A percentile compares a stretch with the other conserved stretches of the same genome.
Evolutionary conservation across 2,797 vertebrate genomes (phyloP).

Genomic region (Channallabes apus): DNA sequence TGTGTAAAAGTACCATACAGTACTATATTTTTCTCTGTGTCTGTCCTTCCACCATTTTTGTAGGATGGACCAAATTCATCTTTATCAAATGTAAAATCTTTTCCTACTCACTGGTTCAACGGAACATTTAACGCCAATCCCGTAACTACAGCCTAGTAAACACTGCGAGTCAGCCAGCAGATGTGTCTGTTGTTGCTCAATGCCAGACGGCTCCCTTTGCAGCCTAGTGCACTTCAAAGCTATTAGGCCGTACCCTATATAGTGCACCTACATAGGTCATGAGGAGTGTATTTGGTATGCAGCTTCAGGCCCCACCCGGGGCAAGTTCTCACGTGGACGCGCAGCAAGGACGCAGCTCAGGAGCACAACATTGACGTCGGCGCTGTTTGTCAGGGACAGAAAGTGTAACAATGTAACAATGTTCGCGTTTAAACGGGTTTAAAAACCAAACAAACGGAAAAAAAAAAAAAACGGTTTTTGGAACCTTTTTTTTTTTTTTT

Average conservation of each 20-base stretch:
- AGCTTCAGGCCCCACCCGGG: slow-evolving; percentile 14
- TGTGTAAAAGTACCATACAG: too few species aligned
- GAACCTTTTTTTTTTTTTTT: background rate
- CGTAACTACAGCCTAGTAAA: background rate
- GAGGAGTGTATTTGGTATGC: background rate
- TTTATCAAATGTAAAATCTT: background rate
- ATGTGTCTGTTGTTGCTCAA: background rate
- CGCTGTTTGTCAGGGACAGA: background rate
- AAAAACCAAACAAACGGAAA: too few species aligned
- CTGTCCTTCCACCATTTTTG: too few species aligned
- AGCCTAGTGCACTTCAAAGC: slow-evolving; percentile 3
- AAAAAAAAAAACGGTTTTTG: background rate
- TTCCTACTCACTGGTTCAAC: too few species aligned
- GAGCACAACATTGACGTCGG: slow-evolving; percentile 9
- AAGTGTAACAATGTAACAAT: slow-evolving; percentile 9
- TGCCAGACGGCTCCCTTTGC: background rate
- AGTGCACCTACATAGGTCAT: background rate
- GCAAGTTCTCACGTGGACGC: slow-evolving; percentile 26
- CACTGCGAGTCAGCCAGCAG: background rate
- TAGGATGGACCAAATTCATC: background rate
- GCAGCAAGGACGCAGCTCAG: background rate
- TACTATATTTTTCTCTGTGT: too few species aligned
- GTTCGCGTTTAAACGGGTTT: slow-evolving; percentile 2
- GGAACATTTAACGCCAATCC: background rate
- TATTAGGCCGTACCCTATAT: background rate